A percentile compares a stretch with the other conserved stretches of the same genome.
Evolutionary conservation across 2,113 vertebrate genomes (phyloP).

Genomic region (Petromus typicus): DNA sequence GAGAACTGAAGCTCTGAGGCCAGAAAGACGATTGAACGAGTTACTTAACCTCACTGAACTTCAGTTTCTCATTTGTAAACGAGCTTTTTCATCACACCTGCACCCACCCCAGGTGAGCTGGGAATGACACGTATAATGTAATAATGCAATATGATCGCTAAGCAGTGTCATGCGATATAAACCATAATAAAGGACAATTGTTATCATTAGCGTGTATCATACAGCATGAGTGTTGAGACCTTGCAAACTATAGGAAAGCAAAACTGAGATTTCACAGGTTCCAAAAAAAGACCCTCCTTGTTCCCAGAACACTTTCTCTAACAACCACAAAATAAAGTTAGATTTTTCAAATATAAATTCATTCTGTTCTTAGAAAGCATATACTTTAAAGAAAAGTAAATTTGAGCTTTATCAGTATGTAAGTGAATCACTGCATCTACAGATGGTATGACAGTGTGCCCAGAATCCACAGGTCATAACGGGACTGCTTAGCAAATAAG

Average conservation of each 20-base stretch:
- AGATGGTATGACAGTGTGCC: neutral
- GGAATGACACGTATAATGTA: neutral
- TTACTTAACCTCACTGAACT: neutral
- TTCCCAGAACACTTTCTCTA: neutral
- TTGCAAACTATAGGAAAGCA: neutral
- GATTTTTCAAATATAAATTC: neutral
- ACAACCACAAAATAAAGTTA: neutral
- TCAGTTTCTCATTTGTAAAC: neutral
- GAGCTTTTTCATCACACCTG: neutral
- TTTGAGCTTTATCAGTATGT: neutral
- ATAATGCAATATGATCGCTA: neutral
- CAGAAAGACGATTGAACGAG: neutral
- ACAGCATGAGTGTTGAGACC: neutral
- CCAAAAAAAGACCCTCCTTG: neutral
- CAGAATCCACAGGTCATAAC: neutral
- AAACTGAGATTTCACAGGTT: neutral
- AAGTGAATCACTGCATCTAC: neutral
- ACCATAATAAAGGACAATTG: neutral
- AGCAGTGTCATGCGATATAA: neutral
- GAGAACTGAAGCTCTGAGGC: neutral
- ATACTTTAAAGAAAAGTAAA: neutral
- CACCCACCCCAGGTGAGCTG: neutral
- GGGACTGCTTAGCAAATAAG: neutral
- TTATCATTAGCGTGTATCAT: neutral
- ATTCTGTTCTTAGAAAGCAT: neutral